Evolutionary conservation across 2,113 vertebrate genomes (phyloP), one percentile per base, ranked within the genome.

Genomic region (Hippolais icterina): DNA sequence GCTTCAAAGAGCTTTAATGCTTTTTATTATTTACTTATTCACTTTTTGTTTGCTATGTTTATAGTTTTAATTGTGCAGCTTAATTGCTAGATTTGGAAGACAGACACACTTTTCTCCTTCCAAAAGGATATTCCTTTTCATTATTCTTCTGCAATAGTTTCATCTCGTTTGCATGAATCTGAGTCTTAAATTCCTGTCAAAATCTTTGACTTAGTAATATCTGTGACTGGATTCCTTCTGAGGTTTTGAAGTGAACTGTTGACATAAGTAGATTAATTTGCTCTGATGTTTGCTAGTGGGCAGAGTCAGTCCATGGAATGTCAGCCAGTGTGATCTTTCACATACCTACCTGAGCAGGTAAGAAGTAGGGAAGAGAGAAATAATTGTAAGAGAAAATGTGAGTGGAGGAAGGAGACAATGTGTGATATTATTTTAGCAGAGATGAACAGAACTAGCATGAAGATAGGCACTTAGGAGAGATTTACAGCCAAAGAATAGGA

Each of bases 1-100:
- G 31, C 12, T 93, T 95, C 56, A 65, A 86, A 76, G 84, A 77
- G 22, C 15, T 65, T 37, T 17, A 78, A 35, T 12, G 3, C 29
- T 39, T 80, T 90, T 90, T 70, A 57, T 65, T 87, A 44, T 90
- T 88, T 88, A 22, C 20, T 63, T 49, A 46, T 52, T 91, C 18
- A 19, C 33, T 77, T 89, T 90, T 87, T 89, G 28, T 65, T 91
- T 85, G 33, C 63, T 80, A 1, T 80, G 19, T 60, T 90, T 84
- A 39, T 79, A 61, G 35, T 27, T 85, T 88, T 90, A 74, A 63
- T 83, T 5, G 3, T 75, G 52, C 37, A 77, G 59, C 6, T 72
- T 70, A 66, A 83, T 12, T 79, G 42, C 25, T 77, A 53, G 57
- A 42, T 93, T 93, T 83, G 41, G 22, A 86, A 81, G 44, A 46